These are phyloP conservation scores for Sinelater perroti DNA, from an alignment of 2,888 invertebrate genomes.

Conservation along the genomic window DNA sequence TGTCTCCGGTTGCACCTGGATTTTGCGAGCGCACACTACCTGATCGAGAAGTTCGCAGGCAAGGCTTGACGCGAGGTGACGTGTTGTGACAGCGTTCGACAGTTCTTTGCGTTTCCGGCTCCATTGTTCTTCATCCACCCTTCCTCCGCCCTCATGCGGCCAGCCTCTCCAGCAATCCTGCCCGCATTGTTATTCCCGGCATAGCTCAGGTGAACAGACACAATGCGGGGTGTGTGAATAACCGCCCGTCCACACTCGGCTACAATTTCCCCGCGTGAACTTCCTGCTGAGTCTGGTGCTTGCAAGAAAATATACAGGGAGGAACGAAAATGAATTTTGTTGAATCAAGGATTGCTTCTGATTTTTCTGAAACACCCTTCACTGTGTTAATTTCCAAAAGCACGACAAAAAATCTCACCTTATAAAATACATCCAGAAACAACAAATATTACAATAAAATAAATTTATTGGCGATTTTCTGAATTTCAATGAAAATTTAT, in stretches of 20 bases:
- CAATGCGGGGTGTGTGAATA: conserved; percentile 36
- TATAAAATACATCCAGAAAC: too few relatives aligned
- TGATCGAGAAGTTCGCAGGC: conserved; percentile 42
- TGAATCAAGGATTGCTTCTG: too few relatives aligned
- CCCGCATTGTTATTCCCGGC: conserved; percentile 41
- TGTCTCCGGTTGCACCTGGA: conserved; percentile 43
- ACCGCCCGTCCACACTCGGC: conserved; percentile 17
- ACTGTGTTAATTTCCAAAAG: too few relatives aligned
- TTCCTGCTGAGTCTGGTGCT: not conserved
- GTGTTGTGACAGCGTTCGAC: conserved; percentile 49
- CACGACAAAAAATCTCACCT: too few relatives aligned
- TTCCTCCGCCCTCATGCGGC: conserved; percentile 27
- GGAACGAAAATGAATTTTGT: too few relatives aligned
- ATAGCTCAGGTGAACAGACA: conserved; percentile 36
- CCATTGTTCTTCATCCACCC: conserved; percentile 34
- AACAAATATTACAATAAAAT: too few relatives aligned
- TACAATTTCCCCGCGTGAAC: conserved; percentile 7
- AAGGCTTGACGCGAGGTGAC: conserved; percentile 41
- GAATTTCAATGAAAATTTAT: too few relatives aligned
- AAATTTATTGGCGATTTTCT: too few relatives aligned
- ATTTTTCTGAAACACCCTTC: too few relatives aligned
- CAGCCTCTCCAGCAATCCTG: conserved; percentile 34
- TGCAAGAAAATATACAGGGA: too few relatives aligned
- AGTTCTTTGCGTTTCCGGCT: conserved; percentile 45
- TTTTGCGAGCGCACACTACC: conserved; percentile 39